Evolutionary conservation across 2,113 vertebrate species (phyloP).

Genomic region (Amblyopsis rosae): DNA sequence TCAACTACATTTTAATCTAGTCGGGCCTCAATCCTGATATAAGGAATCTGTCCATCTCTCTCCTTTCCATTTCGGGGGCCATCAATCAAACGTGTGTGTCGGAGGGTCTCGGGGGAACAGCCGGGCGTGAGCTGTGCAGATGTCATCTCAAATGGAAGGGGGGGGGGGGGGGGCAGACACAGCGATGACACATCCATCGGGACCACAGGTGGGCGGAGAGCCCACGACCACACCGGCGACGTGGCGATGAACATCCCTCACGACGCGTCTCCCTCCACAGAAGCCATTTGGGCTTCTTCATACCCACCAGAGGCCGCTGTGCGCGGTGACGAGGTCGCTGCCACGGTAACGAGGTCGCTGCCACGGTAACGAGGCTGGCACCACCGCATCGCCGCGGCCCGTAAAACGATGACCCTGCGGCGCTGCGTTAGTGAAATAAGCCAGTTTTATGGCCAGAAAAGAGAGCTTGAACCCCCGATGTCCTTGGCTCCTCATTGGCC

Average conservation of each 20-base stretch:
- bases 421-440: constrained; percentile 11
- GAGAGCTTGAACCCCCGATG: constrained; percentile 4
- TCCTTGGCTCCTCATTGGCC: constrained; percentile 48
- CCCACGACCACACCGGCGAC: too few species aligned
- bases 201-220: not conserved
- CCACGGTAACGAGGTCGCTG: too few species aligned
- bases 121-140: constrained; percentile 32
- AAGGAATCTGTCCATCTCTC: constrained; percentile 61
- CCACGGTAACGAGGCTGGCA: not conserved
- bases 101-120: constrained; percentile 36
- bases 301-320: too few species aligned
- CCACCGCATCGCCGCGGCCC: constrained; percentile 3
- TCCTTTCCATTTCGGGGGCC: constrained; percentile 49
- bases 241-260: too few species aligned
- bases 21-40: constrained; percentile 62
- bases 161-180: not conserved
- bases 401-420: not conserved
- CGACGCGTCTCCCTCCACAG: too few species aligned
- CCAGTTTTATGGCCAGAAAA: constrained; percentile 15
- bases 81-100: constrained; percentile 60
- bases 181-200: not conserved
- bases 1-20: constrained; percentile 70
- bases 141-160: constrained; percentile 42
- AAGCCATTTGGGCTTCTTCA: too few species aligned
- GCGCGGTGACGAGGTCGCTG: too few species aligned